These are phyloP conservation scores for Listronotus bonariensis DNA, from an alignment of 1,140 invertebrate species.

Conservation along the genomic window DNA sequence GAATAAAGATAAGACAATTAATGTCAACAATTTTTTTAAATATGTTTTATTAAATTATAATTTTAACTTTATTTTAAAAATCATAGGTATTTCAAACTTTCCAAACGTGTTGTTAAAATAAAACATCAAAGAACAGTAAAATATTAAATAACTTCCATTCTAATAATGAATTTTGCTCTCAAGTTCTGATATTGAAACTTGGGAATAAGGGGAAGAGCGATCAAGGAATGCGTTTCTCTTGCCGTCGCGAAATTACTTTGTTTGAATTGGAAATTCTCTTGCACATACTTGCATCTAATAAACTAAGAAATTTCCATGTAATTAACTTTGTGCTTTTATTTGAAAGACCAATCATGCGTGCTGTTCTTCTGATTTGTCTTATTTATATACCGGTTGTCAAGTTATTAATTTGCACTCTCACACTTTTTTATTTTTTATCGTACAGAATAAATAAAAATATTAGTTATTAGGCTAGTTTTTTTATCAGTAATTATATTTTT, in stretches of 20 bases:
- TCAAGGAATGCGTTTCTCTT: conserved; percentile 45
- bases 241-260: conserved; percentile 47
- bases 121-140: conserved; percentile 48
- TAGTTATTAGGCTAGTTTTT: no score
- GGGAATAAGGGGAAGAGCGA: conserved; percentile 37
- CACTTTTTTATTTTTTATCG: no score
- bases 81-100: no score
- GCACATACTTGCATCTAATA: conserved; percentile 56
- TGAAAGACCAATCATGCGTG: conserved; percentile 45
- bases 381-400: no score
- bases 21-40: no score
- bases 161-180: conserved; percentile 51
- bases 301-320: conserved; percentile 55
- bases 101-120: not conserved
- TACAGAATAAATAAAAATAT: no score
- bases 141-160: conserved; percentile 54
- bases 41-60: no score
- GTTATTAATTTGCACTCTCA: no score
- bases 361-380: no score
- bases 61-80: no score
- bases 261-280: conserved; percentile 56
- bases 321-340: conserved; percentile 53
- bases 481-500: no score
- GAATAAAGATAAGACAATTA: no score
- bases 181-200: conserved; percentile 45